Percentiles rank a stretch among this genome's conserved stretches.
These are phyloP conservation scores for Calliopsis andreniformis DNA, from an alignment of 1,140 invertebrate genomes.

Conservation along the genomic window DNA sequence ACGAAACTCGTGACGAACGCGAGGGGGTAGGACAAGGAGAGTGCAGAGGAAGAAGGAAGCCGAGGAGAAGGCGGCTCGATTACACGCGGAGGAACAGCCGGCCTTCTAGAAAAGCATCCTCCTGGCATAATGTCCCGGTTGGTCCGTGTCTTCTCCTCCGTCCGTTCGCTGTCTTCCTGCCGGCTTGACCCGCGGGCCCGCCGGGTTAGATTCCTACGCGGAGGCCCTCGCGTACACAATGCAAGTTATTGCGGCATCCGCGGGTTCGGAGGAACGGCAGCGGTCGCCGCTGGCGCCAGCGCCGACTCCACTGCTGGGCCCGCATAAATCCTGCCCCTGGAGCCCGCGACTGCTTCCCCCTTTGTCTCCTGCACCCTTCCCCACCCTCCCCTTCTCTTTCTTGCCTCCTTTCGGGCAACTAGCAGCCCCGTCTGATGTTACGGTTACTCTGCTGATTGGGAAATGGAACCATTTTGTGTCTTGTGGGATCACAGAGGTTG, in stretches of 20 bases:
- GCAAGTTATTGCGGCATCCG: constrained; percentile 75
- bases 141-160: constrained; percentile 47
- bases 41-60: constrained; percentile 14
- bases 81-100: constrained; percentile 42
- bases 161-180: constrained; percentile 55
- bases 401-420: not conserved
- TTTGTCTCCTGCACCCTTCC: constrained; percentile 7
- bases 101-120: constrained; percentile 52
- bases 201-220: constrained; percentile 76
- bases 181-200: constrained; percentile 72
- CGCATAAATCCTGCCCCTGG: constrained; percentile 69
- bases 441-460: not conserved
- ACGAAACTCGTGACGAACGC: constrained; percentile 45
- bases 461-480: not conserved
- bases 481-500: no score
- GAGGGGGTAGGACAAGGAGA: not conserved
- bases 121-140: constrained; percentile 57
- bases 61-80: constrained; percentile 48
- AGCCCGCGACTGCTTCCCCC: not conserved
- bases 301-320: constrained; percentile 50
- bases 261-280: constrained; percentile 57
- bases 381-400: not conserved
- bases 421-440: not conserved
- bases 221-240: constrained; percentile 72
- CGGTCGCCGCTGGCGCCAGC: constrained; percentile 65